phyloP scores from a whole-genome alignment of 2,113 vertebrate genomes.

The Balaenoptera acutorostrata region DNA sequence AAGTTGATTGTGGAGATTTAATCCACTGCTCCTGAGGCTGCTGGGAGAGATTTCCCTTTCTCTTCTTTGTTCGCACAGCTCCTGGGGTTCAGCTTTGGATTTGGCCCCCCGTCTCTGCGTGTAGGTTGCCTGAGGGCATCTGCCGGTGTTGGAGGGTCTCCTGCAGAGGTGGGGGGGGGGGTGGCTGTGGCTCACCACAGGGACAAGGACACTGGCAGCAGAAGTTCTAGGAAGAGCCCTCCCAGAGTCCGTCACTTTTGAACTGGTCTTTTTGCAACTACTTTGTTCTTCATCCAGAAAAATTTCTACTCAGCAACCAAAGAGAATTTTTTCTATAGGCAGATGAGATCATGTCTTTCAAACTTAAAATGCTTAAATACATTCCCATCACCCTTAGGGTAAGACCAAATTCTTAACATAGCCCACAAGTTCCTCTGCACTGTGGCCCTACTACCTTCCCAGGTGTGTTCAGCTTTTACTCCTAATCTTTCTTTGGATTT shows the following conservation, averaged over 20 bases:
- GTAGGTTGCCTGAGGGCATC: too few relatives aligned
- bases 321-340: not conserved
- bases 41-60: too few relatives aligned
- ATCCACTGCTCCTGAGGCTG: too few relatives aligned
- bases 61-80: too few relatives aligned
- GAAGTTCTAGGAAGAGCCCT: not conserved
- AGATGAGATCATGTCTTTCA: not conserved
- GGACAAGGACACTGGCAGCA: not conserved
- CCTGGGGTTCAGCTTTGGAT: too few relatives aligned
- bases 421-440: not conserved
- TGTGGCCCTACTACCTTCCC: not conserved
- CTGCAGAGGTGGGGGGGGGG: too few relatives aligned
- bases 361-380: not conserved
- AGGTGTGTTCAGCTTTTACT: not conserved
- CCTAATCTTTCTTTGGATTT: not conserved
- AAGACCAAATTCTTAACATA: not conserved
- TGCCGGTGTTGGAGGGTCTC: too few relatives aligned
- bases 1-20: too few relatives aligned
- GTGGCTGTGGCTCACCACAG: too few relatives aligned
- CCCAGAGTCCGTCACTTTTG: not conserved
- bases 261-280: not conserved
- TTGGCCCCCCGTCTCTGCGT: too few relatives aligned
- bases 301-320: not conserved
- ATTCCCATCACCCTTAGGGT: not conserved
- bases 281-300: not conserved